phyloP scores from a whole-genome alignment of 2,113 vertebrate genomes.

The Addax nasomaculatus region DNA sequence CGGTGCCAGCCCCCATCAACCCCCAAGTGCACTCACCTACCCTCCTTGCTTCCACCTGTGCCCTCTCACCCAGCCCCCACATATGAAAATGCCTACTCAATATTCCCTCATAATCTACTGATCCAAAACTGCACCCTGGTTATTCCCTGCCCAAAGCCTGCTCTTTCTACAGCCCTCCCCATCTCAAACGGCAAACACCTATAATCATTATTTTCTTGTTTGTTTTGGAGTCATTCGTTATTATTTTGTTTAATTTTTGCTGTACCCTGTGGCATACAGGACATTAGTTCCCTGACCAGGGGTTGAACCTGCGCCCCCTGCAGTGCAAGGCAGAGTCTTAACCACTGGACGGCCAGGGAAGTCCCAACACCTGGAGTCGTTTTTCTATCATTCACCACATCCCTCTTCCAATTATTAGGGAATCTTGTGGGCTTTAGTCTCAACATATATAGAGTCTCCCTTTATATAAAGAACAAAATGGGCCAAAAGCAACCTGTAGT shows the following conservation, averaged over 20 bases:
- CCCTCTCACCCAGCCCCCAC: not conserved
- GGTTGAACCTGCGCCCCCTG: not conserved
- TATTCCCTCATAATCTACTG: not conserved
- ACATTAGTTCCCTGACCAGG: not conserved
- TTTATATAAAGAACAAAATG: not conserved
- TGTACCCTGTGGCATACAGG: not conserved
- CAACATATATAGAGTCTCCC: not conserved
- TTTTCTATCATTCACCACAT: not conserved
- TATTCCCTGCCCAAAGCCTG: rapidly evolving
- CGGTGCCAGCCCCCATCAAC: not conserved
- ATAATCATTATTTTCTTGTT: not conserved
- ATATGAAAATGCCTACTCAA: not conserved
- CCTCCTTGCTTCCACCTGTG: not conserved
- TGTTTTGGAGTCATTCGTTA: not conserved
- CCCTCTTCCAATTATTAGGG: not conserved
- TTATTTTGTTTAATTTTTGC: not conserved
- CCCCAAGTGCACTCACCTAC: rapidly evolving
- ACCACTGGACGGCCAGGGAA: not conserved
- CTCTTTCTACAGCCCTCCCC: not conserved
- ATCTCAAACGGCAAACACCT: not conserved
- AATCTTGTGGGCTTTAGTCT: not conserved
- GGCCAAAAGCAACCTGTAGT: not conserved
- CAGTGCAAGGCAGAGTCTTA: not conserved
- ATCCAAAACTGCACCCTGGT: not conserved
- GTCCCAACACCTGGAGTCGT: too few species aligned